Percentiles rank a stretch among this genome's conserved stretches.
Evolutionary conservation across 2,113 vertebrate species (phyloP).

Genomic region (Hymenochirus boettgeri): DNA sequence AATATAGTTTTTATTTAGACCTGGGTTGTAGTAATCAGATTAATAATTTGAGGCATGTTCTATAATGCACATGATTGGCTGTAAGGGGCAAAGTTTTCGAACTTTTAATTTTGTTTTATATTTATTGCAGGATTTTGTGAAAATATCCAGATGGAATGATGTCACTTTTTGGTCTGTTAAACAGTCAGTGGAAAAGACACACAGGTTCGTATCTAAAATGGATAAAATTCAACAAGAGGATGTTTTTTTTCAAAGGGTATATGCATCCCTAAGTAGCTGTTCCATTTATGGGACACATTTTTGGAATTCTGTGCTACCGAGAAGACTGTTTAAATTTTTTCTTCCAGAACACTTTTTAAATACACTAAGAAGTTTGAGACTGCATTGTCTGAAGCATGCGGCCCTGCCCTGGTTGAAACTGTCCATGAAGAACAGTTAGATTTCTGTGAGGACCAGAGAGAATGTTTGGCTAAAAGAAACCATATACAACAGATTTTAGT

Average conservation of each 20-base stretch:
- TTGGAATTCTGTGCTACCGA: no score
- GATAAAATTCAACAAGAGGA: no score
- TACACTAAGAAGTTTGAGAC: constrained; percentile 90
- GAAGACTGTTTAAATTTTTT: no score
- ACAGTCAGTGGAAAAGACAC: constrained; percentile 93
- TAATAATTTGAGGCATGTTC: no score
- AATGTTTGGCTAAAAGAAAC: constrained; percentile 17
- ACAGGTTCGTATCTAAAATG: no score
- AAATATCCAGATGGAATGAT: constrained; percentile 95
- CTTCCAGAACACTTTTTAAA: constrained; percentile 87
- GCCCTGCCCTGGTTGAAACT: constrained; percentile 73
- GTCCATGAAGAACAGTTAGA: constrained; percentile 63
- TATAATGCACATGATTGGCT: no score
- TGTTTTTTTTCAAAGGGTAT: no score
- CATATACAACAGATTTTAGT: constrained; percentile 63
- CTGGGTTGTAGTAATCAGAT: no score
- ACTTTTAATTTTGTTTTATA: constrained; percentile 15
- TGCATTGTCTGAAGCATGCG: constrained; percentile 70
- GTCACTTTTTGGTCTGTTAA: constrained; percentile 97
- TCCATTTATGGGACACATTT: no score
- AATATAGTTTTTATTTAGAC: no score
- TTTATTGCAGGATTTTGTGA: constrained; percentile 86
- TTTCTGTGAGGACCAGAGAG: constrained; percentile 55
- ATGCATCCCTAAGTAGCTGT: no score
- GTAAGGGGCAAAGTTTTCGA: no score